Base-by-base conservation (phyloP, 2,888 invertebrate species). In the Eulithis prunata region DNA sequence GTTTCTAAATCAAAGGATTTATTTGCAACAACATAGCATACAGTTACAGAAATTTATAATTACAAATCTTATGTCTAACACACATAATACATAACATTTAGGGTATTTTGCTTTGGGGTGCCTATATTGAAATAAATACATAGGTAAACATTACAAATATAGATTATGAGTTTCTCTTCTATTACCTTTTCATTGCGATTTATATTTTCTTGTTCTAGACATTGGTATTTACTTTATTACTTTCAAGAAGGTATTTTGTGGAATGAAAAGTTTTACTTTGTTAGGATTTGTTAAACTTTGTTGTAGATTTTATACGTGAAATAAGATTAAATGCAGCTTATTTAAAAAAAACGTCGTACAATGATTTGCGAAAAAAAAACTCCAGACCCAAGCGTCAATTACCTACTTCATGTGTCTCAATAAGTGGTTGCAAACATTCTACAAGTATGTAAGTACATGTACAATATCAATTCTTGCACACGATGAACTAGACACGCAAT, bases 151-250 rank as follows among this genome's bases (percentile, higher is more conserved):
- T 13, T 47, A 14, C 7, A 46, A 46, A 46, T 12, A 13, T 47
- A 21, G 7, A 41, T 45, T 11, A 4, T 12, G 11, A 62, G 56
- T 62, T 62, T 52, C 62, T 14, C n/a, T 51, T 57, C 62, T 51
- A 62, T 2, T 36, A 46, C 49, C 45, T 32, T 45, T 45, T 28
- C 0, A 36, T 14, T 52, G 46, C 45, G 7, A 49, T 62, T 63
- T 43, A 45, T 45, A 21, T 21, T 47, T 10, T 66, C 69, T 75
- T 72, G 73, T 73, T 69, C 70, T 69, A 63, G 57, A 66, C 62
- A 71, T 69, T 69, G 68, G 71, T 73, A 75, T 77, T 76, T 71
- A 68, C 70, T 78, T 73, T 77, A 73, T 74, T 75, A 73, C 66
- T 67, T 64, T 70, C 64, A 66, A 67, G 63, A 65, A 66, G 52